Conservation (phyloP, 2,888 invertebrate genomes). For the Vesta saturnalis region DNA sequence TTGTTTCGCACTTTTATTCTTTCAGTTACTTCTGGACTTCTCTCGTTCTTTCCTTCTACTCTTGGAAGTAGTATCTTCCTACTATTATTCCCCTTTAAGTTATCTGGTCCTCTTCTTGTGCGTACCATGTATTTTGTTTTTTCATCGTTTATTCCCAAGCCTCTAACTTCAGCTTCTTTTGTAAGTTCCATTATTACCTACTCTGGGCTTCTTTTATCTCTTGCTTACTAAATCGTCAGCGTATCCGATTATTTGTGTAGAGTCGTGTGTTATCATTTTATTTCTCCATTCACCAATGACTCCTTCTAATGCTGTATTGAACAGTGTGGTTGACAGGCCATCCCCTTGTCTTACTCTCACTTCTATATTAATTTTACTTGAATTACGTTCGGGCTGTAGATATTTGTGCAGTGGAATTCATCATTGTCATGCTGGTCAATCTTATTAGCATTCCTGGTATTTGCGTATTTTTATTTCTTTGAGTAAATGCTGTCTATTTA, state of each 20-base stretch:
- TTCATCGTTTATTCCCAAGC: not conserved
- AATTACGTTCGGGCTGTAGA: too few species aligned
- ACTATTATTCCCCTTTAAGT: not conserved
- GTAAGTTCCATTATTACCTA: too few species aligned
- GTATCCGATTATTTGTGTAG: not conserved
- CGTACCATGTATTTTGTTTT: not conserved
- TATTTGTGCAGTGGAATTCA: not conserved
- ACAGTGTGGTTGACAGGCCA: not conserved
- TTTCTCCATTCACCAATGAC: too few species aligned
- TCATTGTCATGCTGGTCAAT: not conserved
- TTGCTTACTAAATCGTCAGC: not conserved
- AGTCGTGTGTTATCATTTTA: not conserved
- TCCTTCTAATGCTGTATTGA: not conserved
- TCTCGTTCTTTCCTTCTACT: not conserved
- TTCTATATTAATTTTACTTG: slow-evolving; percentile 1
- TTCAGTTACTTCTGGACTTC: not conserved
- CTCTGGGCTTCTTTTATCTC: not conserved
- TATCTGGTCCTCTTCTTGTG: too few species aligned
- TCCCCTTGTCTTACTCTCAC: not conserved
- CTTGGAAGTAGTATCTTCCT: not conserved
- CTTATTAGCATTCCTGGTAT: slow-evolving; percentile 4
- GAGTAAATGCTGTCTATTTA: not conserved
- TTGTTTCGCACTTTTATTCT: not conserved
- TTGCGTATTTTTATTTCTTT: slow-evolving; percentile 4
- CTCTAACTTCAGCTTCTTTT: too few species aligned